Evolutionary conservation across 2,113 vertebrate species (phyloP).

Genomic region (Sinosuthora webbiana): DNA sequence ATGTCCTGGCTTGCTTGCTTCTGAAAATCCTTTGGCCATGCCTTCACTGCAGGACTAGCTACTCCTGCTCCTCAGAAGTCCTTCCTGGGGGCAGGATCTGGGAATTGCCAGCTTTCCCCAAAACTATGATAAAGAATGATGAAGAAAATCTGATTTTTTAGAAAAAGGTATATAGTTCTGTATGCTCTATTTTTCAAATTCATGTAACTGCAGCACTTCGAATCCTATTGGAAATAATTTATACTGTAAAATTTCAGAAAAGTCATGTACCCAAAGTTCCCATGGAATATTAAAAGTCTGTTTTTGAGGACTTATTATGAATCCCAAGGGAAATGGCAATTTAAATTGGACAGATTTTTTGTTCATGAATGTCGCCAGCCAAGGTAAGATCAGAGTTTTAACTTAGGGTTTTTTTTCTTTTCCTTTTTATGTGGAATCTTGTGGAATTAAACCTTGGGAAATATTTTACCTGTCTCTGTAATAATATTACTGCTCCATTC

Average conservation of each 20-base stretch:
- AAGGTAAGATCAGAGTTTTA: background rate
- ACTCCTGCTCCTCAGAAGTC: background rate
- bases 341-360: background rate
- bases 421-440: slow-evolving; percentile 1
- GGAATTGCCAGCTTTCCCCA: background rate
- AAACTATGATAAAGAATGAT: background rate
- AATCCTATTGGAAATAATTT: background rate
- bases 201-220: background rate
- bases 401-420: background rate
- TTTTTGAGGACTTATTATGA: background rate
- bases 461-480: slow-evolving; percentile 9
- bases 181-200: background rate
- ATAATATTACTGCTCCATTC: slow-evolving; percentile 27
- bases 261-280: background rate
- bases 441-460: slow-evolving; percentile 34
- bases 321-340: background rate
- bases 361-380: slow-evolving; percentile 13
- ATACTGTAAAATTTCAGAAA: background rate
- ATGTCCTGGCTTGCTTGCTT: background rate
- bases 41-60: background rate
- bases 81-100: background rate
- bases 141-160: background rate
- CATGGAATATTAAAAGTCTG: background rate
- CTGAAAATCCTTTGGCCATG: background rate
- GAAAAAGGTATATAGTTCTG: background rate